Evolutionary conservation across 2,888 invertebrate genomes (phyloP).

Genomic region (Archips xylosteana): DNA sequence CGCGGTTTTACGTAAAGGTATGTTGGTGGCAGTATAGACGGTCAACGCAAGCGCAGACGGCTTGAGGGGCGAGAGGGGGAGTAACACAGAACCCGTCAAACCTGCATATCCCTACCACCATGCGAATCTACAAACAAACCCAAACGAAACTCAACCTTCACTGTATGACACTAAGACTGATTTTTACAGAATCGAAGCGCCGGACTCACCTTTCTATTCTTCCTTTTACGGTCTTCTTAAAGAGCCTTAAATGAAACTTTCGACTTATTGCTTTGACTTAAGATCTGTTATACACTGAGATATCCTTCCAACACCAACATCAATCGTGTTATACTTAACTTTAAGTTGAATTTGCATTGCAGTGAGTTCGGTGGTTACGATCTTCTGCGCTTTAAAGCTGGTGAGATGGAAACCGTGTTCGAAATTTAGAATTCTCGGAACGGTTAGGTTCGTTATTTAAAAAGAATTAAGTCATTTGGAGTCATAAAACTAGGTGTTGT

Average conservation of each 20-base stretch:
- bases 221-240: constrained; percentile 35
- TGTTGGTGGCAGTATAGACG: constrained; percentile 2
- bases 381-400: not conserved
- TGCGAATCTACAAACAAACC: constrained; percentile 17
- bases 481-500: constrained; percentile 28
- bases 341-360: not conserved
- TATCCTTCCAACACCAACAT: not conserved
- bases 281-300: constrained; percentile 35
- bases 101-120: constrained; percentile 24
- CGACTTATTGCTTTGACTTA: constrained; percentile 32
- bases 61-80: constrained; percentile 21
- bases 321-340: not conserved
- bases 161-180: not conserved
- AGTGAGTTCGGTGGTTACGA: not conserved
- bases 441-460: constrained; percentile 32
- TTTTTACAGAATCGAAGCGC: not conserved
- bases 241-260: constrained; percentile 38
- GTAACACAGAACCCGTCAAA: constrained; percentile 39
- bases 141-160: not conserved
- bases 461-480: constrained; percentile 42
- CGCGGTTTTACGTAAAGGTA: not conserved
- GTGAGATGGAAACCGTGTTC: constrained; percentile 38
- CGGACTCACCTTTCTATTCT: constrained; percentile 36
- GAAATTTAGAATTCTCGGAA: constrained; percentile 38
- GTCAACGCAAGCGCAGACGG: constrained; percentile 13